Conservation (phyloP, 2,888 invertebrate genomes). For the Drosophila recens region DNA sequence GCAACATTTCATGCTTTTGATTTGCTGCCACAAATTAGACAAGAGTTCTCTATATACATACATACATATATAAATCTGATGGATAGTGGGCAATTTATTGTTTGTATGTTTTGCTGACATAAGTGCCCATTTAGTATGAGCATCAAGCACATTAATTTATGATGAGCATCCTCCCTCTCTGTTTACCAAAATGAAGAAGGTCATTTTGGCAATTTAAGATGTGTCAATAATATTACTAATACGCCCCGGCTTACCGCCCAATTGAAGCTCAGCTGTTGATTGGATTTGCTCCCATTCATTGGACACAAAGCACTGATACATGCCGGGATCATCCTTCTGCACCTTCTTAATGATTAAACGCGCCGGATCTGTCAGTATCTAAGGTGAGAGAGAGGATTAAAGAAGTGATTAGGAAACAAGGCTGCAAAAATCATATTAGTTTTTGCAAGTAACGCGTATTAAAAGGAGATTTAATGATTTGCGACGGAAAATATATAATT, state of each 20-base stretch:
- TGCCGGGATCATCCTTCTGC: conserved; percentile 93
- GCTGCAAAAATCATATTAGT: not conserved
- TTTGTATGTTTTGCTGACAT: conserved; percentile 33
- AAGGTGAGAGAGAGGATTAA: conserved; percentile 52
- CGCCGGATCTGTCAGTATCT: conserved; percentile 85
- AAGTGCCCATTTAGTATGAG: conserved; percentile 71
- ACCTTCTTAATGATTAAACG: conserved; percentile 89
- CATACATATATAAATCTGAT: not conserved
- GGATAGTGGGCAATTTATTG: conserved; percentile 1
- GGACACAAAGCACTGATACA: conserved; percentile 96
- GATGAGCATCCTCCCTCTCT: not conserved
- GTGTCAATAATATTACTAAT: conserved; percentile 36
- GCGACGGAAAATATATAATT: not conserved
- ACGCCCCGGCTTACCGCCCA: conserved; percentile 89
- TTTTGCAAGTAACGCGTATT: not conserved
- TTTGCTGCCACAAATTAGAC: conserved; percentile 38
- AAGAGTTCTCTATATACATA: not conserved
- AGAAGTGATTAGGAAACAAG: not conserved
- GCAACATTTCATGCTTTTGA: conserved; percentile 39
- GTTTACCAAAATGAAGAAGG: not conserved
- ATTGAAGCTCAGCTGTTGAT: conserved; percentile 91
- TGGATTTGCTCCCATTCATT: conserved; percentile 94
- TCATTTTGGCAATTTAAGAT: conserved; percentile 28
- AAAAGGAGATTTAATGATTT: not conserved
- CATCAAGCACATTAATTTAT: conserved; percentile 59